Percentiles rank a stretch among this genome's conserved stretches.
These are phyloP conservation scores for Meteorus sp. DNA, from an alignment of 1,140 invertebrate genomes.

Conservation along the genomic window DNA sequence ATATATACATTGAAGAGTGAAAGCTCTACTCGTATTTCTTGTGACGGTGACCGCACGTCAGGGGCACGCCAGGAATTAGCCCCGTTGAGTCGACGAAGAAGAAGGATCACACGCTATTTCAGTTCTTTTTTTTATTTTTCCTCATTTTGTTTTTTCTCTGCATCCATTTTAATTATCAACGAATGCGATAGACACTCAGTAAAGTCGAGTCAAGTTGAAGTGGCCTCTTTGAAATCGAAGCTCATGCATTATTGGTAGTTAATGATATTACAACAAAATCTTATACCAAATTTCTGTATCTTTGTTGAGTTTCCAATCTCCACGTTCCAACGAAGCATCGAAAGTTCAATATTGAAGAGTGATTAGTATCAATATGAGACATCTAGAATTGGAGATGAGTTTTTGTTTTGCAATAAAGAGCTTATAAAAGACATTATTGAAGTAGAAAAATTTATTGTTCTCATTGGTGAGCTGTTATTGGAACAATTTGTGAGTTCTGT, in stretches of 20 bases:
- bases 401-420: too few species aligned
- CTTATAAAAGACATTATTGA: too few species aligned
- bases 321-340: too few species aligned
- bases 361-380: too few species aligned
- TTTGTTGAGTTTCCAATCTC: not conserved
- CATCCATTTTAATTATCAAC: not conserved
- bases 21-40: constrained; percentile 24
- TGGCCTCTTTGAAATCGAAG: constrained; percentile 24
- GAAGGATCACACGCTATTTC: constrained; percentile 6
- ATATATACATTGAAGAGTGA: not conserved
- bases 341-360: too few species aligned
- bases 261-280: not conserved
- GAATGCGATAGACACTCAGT: not conserved
- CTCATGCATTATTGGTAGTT: too few species aligned
- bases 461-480: too few species aligned
- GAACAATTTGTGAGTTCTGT: too few species aligned
- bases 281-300: not conserved
- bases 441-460: too few species aligned
- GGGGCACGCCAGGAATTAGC: too few species aligned
- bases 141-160: too few species aligned
- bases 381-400: too few species aligned
- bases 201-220: constrained; percentile 9
- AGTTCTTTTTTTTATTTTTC: constrained; percentile 9
- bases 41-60: constrained; percentile 9
- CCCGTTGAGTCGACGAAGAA: not conserved